Percentiles rank a stretch among this genome's conserved stretches.
Conservation (phyloP, 2,797 vertebrate genomes). For the Gallirallus australis region DNA sequence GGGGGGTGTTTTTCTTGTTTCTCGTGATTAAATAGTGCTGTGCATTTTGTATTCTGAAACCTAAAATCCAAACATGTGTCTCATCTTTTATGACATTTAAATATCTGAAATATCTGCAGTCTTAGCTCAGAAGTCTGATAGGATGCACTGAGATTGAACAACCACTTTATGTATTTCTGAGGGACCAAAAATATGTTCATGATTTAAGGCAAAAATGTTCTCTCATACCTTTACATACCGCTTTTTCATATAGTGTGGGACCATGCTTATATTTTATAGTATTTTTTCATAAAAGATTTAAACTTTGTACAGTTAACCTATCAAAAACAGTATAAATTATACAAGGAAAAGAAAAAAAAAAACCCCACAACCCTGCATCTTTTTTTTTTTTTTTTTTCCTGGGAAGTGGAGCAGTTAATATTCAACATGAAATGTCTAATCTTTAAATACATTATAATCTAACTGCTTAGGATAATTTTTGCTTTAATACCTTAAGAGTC, state of each 20-base stretch:
- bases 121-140: not conserved
- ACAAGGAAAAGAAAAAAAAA: constrained; percentile 34
- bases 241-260: not conserved
- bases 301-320: constrained; percentile 67
- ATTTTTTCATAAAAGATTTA: constrained; percentile 46
- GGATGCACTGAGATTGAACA: not conserved
- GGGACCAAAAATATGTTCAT: constrained; percentile 57
- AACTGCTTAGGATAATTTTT: constrained; percentile 99
- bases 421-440: constrained; percentile 96
- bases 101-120: not conserved
- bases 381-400: constrained; percentile 85
- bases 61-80: not conserved
- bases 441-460: constrained; percentile 94
- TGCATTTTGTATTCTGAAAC: not conserved
- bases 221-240: constrained; percentile 5
- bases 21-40: fast-evolving
- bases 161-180: constrained; percentile 18
- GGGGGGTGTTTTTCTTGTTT: not conserved
- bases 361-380: constrained; percentile 11
- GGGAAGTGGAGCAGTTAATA: constrained; percentile 93
- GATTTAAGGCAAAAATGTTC: constrained; percentile 40
- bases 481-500: constrained; percentile 99
- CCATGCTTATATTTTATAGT: constrained; percentile 48
- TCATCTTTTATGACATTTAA: not conserved
- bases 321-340: constrained; percentile 78